Evolutionary conservation across 2,113 vertebrate genomes (phyloP).

Genomic region (Spilogale gracilis): DNA sequence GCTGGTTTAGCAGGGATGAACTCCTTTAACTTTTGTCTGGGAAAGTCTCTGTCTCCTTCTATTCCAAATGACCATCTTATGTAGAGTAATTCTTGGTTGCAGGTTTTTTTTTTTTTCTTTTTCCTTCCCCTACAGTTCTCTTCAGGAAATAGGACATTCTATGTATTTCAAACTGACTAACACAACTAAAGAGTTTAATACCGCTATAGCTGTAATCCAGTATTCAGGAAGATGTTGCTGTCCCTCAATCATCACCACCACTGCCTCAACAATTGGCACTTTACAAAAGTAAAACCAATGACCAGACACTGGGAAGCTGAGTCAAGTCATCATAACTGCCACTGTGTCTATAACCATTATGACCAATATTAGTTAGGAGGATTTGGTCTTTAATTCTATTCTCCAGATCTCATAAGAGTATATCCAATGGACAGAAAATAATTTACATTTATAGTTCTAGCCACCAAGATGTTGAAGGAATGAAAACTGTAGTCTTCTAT

Average conservation of each 20-base stretch:
- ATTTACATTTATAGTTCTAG: not conserved
- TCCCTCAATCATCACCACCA: rapidly evolving
- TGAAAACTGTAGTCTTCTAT: not conserved
- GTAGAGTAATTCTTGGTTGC: not conserved
- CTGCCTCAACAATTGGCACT: not conserved
- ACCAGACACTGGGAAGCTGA: not conserved
- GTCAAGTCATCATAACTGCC: not conserved
- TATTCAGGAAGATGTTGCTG: not conserved
- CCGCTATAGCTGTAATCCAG: not conserved
- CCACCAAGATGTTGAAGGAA: not conserved
- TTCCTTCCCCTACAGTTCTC: not conserved
- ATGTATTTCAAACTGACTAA: not conserved
- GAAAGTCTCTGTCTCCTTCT: not conserved
- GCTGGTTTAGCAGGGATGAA: not conserved
- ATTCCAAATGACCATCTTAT: not conserved
- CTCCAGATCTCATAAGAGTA: not conserved
- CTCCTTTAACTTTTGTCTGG: not conserved
- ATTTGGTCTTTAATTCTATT: not conserved
- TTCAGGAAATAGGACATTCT: not conserved
- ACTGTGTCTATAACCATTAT: not conserved
- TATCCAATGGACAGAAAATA: not conserved
- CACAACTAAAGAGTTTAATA: not conserved
- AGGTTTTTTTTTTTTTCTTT: not conserved
- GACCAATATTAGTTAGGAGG: not conserved
- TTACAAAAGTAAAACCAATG: not conserved